Evolutionary conservation across 2,888 invertebrate genomes (phyloP), one percentile per base, ranked within the genome.

Genomic region (Caenorhabditis virilis): DNA sequence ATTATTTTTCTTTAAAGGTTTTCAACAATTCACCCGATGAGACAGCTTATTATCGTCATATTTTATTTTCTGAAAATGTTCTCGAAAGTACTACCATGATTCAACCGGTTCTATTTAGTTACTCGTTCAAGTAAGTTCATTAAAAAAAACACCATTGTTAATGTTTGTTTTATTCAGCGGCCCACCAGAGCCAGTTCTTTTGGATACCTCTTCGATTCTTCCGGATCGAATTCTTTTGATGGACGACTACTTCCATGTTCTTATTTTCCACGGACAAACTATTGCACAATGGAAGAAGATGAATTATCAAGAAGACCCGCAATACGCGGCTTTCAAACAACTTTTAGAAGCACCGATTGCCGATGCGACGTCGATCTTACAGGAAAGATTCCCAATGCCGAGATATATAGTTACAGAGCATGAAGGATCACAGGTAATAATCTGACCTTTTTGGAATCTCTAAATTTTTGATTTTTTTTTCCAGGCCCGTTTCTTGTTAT

Each of bases 21-120:
- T 98, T 99, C 87, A 98, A 98, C 87, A 98, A 98, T 87, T 95
- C 95, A 38, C 98, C 98, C 0, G 98, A 98, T 85, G 98, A 99
- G 87, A 98, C 97, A 15, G 93, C 95, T 22, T 98, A 93, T 87
- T 98, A 98, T 84, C 90, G 94, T 78, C 95, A 97, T 85, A 93
- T 95, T 90, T 86, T 98, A 80, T 92, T 95, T 90, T 89, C 93
- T 52, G 98, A 99, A 86, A 95, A 95, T 85, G 88, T 97, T 74
- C 92, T 93, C 0, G 95, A 98, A 86, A 94, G 94, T 15, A 87
- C 98, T 76, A 95, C 97, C 82, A 99, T 99, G 98, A 95, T 99
- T 79, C 98, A 99, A 86, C 98, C 98, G 51, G 93, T 95, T 83
- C 88, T 99, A 81, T 95, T 95, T 85, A 93, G 97, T 79, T 99